A percentile compares a stretch with the other conserved stretches of the same genome.
Evolutionary conservation across 2,797 vertebrate species (phyloP).

Genomic region (Molossus alvarezi): DNA sequence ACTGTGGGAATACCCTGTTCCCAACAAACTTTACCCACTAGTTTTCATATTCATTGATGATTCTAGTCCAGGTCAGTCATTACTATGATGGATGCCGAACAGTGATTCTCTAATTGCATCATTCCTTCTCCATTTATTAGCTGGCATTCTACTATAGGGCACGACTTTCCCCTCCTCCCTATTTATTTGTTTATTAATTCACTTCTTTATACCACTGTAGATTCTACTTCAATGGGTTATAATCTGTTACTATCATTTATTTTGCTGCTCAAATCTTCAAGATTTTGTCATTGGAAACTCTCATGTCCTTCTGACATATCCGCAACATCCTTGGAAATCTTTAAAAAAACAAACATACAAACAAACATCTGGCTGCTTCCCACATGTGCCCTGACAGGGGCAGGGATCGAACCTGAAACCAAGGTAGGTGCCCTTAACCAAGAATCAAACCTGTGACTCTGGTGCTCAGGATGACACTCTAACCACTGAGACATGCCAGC

Average conservation of each 20-base stretch:
- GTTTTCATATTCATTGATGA: conserved; percentile 1
- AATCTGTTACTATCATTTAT: not conserved
- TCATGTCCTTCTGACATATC: not conserved
- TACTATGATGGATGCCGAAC: not conserved
- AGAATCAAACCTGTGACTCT: no score
- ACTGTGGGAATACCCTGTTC: not conserved
- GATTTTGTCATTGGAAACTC: not conserved
- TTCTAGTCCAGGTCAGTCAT: not conserved
- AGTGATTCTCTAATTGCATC: not conserved
- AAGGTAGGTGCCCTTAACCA: no score
- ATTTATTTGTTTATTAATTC: conserved; percentile 10
- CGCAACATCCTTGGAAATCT: not conserved
- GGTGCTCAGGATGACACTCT: no score
- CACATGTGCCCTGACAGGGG: no score
- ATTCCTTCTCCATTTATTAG: not conserved
- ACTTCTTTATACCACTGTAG: not conserved
- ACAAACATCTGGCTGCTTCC: no score
- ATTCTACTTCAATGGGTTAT: not conserved
- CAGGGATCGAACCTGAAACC: no score
- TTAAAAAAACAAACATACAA: no score
- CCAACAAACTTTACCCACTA: not conserved
- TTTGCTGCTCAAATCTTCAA: not conserved
- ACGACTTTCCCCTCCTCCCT: not conserved
- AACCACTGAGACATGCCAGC: no score
- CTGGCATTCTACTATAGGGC: not conserved